A percentile compares a stretch with the other conserved stretches of the same genome.
Conservation (phyloP, 2,888 invertebrate species). For the Metacarcinus magister region DNA sequence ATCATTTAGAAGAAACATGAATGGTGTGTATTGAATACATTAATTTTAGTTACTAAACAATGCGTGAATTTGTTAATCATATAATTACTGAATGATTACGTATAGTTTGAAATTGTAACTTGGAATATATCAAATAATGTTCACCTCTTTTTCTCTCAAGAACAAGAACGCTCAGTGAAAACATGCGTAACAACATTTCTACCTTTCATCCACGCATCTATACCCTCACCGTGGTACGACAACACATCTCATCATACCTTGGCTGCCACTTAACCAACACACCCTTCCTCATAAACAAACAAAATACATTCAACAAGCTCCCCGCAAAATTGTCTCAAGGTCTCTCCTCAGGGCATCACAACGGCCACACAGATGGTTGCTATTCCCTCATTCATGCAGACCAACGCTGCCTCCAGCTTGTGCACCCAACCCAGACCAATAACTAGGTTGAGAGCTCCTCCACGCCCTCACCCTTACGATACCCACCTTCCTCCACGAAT, state of each 20-base stretch:
- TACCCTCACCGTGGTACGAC: neutral
- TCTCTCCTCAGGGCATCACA: neutral
- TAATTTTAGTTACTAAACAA: neutral
- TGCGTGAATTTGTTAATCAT: neutral
- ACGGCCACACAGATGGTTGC: neutral
- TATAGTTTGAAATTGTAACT: neutral
- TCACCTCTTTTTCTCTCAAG: too few species aligned
- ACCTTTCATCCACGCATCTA: neutral
- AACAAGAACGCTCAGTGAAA: neutral
- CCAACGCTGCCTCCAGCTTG: conserved; percentile 4
- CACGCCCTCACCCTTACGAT: neutral
- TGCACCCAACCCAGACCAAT: neutral
- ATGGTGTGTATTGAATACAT: too few species aligned
- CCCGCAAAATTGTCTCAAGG: neutral
- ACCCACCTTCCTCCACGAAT: conserved; percentile 3
- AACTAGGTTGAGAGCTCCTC: neutral
- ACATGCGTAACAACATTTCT: neutral
- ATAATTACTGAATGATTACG: neutral
- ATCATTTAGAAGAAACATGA: too few species aligned
- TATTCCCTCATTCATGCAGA: conserved; percentile 26
- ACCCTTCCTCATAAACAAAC: neutral
- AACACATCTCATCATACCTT: neutral
- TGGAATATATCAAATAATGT: neutral
- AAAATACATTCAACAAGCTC: neutral
- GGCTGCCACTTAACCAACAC: neutral